Conservation (phyloP, 2,797 vertebrate species). For the Vespertilio murinus region DNA sequence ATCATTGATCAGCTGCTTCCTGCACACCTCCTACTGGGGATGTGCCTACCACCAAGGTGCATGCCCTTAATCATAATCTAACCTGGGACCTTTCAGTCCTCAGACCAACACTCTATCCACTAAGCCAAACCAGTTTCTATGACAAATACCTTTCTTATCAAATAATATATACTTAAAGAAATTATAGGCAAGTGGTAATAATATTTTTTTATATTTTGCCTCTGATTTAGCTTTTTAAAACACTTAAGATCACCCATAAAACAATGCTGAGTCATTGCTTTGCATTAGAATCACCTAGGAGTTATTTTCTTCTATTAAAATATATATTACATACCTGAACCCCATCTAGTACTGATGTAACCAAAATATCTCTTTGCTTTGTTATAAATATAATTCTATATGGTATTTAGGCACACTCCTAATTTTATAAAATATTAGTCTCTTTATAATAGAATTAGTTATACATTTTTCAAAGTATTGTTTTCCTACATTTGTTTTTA, state of each 20-base stretch:
- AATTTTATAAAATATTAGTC: neutral
- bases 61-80: too few relatives aligned
- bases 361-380: neutral
- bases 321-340: neutral
- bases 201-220: neutral
- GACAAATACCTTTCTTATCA: neutral
- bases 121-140: too few relatives aligned
- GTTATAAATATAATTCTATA: neutral
- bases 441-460: neutral
- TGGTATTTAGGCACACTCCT: neutral
- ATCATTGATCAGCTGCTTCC: too few relatives aligned
- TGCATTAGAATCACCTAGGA: neutral
- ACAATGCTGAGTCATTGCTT: neutral
- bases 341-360: neutral
- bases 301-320: neutral
- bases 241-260: neutral
- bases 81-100: too few relatives aligned
- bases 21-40: too few relatives aligned
- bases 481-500: neutral
- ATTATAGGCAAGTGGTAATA: neutral
- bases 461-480: neutral
- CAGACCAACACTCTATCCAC: too few relatives aligned
- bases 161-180: neutral
- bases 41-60: too few relatives aligned
- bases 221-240: neutral